phyloP scores from a whole-genome alignment of 2,888 invertebrate species.

The Cataglyphis cursor region DNA sequence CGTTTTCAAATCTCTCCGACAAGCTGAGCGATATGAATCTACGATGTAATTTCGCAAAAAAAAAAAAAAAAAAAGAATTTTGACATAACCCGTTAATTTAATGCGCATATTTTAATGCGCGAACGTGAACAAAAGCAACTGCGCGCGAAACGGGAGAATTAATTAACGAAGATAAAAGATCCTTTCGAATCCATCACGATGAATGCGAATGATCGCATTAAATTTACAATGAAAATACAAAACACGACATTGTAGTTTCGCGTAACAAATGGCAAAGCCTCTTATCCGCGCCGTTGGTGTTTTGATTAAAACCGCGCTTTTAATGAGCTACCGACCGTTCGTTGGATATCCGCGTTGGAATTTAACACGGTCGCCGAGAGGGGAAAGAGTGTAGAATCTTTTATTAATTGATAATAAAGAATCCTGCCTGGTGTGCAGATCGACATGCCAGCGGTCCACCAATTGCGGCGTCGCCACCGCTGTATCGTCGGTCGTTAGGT shows the following conservation, averaged over 20 bases:
- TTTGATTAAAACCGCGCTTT: constrained; percentile 50
- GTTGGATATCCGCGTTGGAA: neutral
- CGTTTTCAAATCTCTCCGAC: neutral
- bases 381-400: neutral
- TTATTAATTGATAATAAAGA: constrained; percentile 59
- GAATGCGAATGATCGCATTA: constrained; percentile 31
- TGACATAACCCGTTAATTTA: constrained; percentile 16
- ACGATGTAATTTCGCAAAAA: neutral
- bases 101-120: constrained; percentile 31
- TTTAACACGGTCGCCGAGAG: constrained; percentile 14
- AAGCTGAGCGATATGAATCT: neutral
- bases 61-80: neutral
- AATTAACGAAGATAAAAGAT: constrained; percentile 33
- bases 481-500: constrained; percentile 39
- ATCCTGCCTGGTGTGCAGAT: constrained; percentile 55
- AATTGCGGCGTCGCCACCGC: constrained; percentile 6
- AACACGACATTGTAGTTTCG: constrained; percentile 28
- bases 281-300: constrained; percentile 41
- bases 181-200: neutral
- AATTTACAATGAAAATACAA: constrained; percentile 35
- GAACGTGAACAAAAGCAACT: neutral
- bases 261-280: constrained; percentile 47
- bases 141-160: neutral
- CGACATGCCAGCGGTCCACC: constrained; percentile 33
- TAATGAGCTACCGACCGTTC: constrained; percentile 29